Evolutionary conservation across 2,888 invertebrate species (phyloP).

Genomic region (Lutraria lutraria): DNA sequence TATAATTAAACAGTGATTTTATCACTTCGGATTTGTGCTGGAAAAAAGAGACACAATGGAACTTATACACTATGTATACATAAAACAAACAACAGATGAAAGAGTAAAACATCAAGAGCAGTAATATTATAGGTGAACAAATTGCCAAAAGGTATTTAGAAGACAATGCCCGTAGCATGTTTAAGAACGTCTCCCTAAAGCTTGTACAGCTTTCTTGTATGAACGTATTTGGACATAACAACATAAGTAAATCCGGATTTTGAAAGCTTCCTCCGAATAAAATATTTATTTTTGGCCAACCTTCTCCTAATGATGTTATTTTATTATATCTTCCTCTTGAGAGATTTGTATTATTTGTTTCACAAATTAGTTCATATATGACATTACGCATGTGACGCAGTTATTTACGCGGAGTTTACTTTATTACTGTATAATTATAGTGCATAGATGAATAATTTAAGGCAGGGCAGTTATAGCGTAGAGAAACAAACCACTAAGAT

Average conservation of each 20-base stretch:
- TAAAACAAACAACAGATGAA: no score
- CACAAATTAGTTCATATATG: not conserved
- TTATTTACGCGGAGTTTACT: not conserved
- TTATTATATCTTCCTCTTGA: not conserved
- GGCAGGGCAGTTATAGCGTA: not conserved
- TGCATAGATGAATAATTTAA: constrained; percentile 1
- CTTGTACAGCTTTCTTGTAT: not conserved
- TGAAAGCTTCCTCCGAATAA: not conserved
- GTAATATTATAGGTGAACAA: no score
- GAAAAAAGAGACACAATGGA: no score
- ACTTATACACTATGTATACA: no score
- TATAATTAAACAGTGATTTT: no score
- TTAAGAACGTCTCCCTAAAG: not conserved
- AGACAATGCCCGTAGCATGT: no score
- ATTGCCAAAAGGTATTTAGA: no score
- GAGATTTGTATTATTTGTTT: not conserved
- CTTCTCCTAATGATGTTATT: not conserved
- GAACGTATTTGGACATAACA: not conserved
- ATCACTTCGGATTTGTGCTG: no score
- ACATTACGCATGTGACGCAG: not conserved
- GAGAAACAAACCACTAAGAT: no score
- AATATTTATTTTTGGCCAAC: not conserved
- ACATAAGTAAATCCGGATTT: not conserved
- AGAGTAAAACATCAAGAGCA: no score
- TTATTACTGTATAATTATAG: not conserved